Evolutionary conservation across 2,888 invertebrate species (phyloP).

Genomic region (Mesorhabditis sp.): DNA sequence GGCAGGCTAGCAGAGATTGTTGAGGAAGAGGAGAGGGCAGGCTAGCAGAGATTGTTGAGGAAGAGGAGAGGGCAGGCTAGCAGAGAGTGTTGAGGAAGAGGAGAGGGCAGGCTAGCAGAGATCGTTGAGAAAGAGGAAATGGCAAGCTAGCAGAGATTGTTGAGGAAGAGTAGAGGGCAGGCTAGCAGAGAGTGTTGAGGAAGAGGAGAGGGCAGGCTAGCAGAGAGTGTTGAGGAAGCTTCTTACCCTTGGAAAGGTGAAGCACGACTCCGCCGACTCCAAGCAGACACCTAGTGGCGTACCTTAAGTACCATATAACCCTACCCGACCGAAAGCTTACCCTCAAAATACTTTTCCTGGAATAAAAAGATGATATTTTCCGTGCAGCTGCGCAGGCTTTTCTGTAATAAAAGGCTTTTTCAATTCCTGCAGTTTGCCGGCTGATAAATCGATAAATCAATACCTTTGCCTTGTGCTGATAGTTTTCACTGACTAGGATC

Average conservation of each 20-base stretch:
- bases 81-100: background rate
- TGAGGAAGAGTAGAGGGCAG: too few species aligned
- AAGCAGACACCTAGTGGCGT: background rate
- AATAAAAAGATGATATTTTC: background rate
- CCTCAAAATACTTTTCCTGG: constrained; percentile 3
- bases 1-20: background rate
- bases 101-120: background rate
- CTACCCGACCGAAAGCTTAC: background rate
- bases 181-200: background rate
- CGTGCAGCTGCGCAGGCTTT: background rate
- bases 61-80: too few species aligned
- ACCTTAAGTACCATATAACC: background rate
- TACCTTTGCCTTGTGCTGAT: too few species aligned
- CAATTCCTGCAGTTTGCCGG: too few species aligned
- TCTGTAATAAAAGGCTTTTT: background rate
- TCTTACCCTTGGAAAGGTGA: constrained; percentile 1
- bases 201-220: background rate
- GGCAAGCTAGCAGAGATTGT: too few species aligned
- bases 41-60: too few species aligned
- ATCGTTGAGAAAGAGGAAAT: background rate
- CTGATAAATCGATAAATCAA: too few species aligned
- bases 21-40: background rate
- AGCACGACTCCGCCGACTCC: background rate
- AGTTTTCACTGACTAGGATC: too few species aligned
- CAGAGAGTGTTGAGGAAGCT: background rate